A percentile compares a stretch with the other conserved stretches of the same genome.
These are phyloP conservation scores for Nesidiocoris tenuis DNA, from an alignment of 2,888 invertebrate species.

Conservation along the genomic window DNA sequence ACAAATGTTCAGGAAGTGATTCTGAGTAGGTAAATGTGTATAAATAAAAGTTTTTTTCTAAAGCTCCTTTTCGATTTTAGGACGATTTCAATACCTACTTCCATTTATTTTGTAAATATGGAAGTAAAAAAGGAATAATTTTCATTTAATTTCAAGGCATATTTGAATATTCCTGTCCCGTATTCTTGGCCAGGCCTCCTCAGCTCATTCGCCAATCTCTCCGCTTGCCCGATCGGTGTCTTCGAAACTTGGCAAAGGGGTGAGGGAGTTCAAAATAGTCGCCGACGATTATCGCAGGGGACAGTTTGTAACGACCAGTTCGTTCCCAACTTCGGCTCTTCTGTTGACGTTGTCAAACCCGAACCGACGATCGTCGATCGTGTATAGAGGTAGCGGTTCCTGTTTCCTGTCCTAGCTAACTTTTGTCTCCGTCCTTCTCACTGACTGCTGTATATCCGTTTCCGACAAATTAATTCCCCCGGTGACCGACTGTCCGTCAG, in stretches of 20 bases:
- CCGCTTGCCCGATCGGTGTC: no score
- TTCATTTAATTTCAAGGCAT: no score
- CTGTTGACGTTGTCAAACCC: background rate
- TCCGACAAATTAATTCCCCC: slow-evolving; percentile 12
- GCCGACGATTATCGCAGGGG: background rate
- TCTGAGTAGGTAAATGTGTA: no score
- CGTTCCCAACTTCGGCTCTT: background rate
- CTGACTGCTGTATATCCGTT: background rate
- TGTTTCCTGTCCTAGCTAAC: background rate
- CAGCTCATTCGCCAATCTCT: no score
- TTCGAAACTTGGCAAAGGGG: background rate
- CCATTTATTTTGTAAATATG: no score
- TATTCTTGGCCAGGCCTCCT: no score
- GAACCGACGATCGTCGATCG: background rate
- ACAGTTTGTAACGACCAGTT: background rate
- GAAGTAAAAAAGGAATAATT: no score
- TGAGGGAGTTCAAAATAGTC: background rate
- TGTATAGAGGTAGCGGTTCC: background rate
- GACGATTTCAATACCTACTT: no score
- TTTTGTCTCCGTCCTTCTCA: background rate
- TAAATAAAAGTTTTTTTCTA: no score
- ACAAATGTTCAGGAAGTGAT: no score
- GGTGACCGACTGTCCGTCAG: background rate
- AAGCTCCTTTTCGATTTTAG: no score
- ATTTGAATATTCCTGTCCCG: no score